Conservation (phyloP, 1,140 invertebrate genomes). For the Drosophila triauraria region DNA sequence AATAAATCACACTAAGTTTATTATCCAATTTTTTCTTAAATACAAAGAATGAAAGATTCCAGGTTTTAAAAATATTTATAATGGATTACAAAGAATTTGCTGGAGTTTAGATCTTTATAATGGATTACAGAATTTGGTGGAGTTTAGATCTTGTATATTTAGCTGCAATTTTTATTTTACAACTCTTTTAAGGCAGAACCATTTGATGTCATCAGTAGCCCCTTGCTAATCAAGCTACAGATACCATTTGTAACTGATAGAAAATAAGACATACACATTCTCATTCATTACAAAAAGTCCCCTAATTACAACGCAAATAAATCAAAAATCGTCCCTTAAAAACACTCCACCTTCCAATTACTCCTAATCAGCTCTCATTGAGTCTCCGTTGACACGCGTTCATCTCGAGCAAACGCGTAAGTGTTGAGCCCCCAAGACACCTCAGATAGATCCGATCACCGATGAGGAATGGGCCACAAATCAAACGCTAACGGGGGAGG, state of each 20-base stretch:
- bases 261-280: too few species aligned
- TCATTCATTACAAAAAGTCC: too few species aligned
- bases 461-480: slow-evolving; percentile 50
- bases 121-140: background rate
- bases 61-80: background rate
- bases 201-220: background rate
- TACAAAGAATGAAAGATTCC: too few species aligned
- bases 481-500: slow-evolving; percentile 32
- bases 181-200: background rate
- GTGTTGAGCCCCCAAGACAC: slow-evolving; percentile 38
- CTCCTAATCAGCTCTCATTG: slow-evolving; percentile 25
- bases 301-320: background rate
- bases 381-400: slow-evolving; percentile 22
- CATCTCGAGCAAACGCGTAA: slow-evolving; percentile 23
- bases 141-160: background rate
- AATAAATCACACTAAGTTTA: too few species aligned
- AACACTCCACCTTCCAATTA: slow-evolving; percentile 4
- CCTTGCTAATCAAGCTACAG: background rate
- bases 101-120: background rate
- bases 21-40: too few species aligned
- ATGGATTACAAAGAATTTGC: background rate
- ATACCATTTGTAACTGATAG: background rate
- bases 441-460: slow-evolving; percentile 14
- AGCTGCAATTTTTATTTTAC: too few species aligned
- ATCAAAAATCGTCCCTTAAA: background rate